Evolutionary conservation across 2,113 vertebrate species (phyloP).

Genomic region (Syngnathoides biaculeatus): DNA sequence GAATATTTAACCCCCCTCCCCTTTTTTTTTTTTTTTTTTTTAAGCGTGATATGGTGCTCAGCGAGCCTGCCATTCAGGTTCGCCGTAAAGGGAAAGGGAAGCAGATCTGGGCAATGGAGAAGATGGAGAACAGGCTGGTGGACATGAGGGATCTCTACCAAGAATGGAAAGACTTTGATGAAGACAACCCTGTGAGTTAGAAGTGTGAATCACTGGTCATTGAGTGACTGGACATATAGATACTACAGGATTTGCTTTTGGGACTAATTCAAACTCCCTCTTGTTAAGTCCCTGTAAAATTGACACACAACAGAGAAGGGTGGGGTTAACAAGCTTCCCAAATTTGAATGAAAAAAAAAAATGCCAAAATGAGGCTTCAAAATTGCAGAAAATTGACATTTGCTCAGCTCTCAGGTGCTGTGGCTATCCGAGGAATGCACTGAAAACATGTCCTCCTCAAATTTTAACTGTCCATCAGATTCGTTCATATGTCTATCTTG

Average conservation of each 20-base stretch:
- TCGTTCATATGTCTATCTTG: too few species aligned
- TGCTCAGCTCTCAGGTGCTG: too few species aligned
- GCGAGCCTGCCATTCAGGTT: slow-evolving; percentile 95
- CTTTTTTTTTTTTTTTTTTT: background rate
- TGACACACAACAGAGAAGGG: too few species aligned
- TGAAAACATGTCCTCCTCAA: too few species aligned
- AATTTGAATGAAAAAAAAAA: too few species aligned
- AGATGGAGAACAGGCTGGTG: slow-evolving; percentile 94
- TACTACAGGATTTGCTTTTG: background rate
- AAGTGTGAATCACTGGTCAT: slow-evolving; percentile 18
- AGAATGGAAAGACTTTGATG: slow-evolving; percentile 92
- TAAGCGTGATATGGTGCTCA: slow-evolving; percentile 92
- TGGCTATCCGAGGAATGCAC: too few species aligned
- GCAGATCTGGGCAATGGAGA: slow-evolving; percentile 97
- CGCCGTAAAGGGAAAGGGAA: slow-evolving; percentile 87
- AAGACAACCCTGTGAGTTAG: slow-evolving; percentile 82
- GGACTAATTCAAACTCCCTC: background rate
- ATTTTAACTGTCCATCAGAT: too few species aligned
- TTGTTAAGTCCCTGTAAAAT: too few species aligned
- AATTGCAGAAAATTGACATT: too few species aligned
- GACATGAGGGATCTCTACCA: slow-evolving; percentile 97
- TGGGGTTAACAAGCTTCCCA: too few species aligned
- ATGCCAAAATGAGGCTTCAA: too few species aligned
- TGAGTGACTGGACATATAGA: slow-evolving; percentile 59
- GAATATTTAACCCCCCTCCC: background rate